These are phyloP conservation scores for Dipodomys spectabilis DNA, from an alignment of 2,113 vertebrate genomes.

Conservation along the genomic window DNA sequence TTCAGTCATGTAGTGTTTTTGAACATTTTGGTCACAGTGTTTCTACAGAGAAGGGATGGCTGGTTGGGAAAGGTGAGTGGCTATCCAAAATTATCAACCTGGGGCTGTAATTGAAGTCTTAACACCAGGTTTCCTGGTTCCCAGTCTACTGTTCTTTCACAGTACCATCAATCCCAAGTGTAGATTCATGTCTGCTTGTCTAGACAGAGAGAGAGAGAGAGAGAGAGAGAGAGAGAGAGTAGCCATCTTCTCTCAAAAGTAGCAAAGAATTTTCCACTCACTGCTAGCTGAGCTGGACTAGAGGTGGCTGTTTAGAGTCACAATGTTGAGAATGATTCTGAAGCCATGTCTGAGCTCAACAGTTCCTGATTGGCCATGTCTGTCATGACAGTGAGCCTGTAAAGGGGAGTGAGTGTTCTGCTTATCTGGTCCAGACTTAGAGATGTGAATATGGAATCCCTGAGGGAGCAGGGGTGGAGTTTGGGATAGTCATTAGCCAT, in stretches of 20 bases:
- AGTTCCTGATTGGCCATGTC: background rate
- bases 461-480: background rate
- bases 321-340: background rate
- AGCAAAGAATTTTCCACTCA: background rate
- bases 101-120: background rate
- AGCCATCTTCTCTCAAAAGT: background rate
- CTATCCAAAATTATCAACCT: fast-evolving
- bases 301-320: background rate
- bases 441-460: background rate
- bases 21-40: conserved; percentile 24
- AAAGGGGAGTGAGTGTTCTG: fast-evolving
- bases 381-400: background rate
- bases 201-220: background rate
- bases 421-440: background rate
- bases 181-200: background rate
- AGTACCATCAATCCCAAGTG: background rate
- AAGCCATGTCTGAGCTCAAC: background rate
- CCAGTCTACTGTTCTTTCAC: background rate
- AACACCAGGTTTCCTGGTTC: background rate
- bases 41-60: conserved; percentile 28
- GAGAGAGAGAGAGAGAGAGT: background rate
- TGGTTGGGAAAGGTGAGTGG: background rate
- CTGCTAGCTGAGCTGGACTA: background rate
- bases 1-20: conserved; percentile 59
- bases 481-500: background rate